Evolutionary conservation across 2,888 invertebrate species (phyloP).

Genomic region (Eulithis prunata): DNA sequence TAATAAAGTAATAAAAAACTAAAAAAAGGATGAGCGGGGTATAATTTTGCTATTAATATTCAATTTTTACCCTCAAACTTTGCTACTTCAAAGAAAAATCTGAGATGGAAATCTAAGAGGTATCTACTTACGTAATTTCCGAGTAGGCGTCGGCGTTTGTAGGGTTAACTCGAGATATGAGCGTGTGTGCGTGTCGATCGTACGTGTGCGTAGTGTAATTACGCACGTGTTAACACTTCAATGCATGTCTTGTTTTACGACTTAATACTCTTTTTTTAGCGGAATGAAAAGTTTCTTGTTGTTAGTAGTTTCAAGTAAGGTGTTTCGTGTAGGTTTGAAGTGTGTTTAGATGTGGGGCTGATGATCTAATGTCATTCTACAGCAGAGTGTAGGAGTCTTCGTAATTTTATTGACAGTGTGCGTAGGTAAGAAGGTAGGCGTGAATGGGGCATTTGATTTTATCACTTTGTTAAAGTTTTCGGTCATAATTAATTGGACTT

Average conservation of each 20-base stretch:
- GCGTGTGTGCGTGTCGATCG: constrained; percentile 47
- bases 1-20: constrained; percentile 82
- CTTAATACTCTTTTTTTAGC: neutral
- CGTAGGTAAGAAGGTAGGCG: constrained; percentile 39
- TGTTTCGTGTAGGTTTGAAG: constrained; percentile 43
- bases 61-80: constrained; percentile 78
- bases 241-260: constrained; percentile 15
- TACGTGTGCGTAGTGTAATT: constrained; percentile 47
- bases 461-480: constrained; percentile 25
- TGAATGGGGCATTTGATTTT: constrained; percentile 36
- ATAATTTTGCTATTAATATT: constrained; percentile 84
- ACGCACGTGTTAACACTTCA: constrained; percentile 39
- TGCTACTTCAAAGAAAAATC: constrained; percentile 80
- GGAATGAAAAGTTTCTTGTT: neutral
- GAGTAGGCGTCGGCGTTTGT: constrained; percentile 68
- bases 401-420: constrained; percentile 39
- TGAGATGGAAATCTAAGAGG: constrained; percentile 74
- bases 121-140: constrained; percentile 75
- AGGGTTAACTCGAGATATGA: constrained; percentile 57
- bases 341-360: constrained; percentile 51
- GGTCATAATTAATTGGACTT: neutral
- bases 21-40: constrained; percentile 62
- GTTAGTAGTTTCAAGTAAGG: neutral
- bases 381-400: constrained; percentile 54
- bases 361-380: constrained; percentile 40